Conservation (phyloP, 1,140 invertebrate genomes). For the Aleiodes sp. region DNA sequence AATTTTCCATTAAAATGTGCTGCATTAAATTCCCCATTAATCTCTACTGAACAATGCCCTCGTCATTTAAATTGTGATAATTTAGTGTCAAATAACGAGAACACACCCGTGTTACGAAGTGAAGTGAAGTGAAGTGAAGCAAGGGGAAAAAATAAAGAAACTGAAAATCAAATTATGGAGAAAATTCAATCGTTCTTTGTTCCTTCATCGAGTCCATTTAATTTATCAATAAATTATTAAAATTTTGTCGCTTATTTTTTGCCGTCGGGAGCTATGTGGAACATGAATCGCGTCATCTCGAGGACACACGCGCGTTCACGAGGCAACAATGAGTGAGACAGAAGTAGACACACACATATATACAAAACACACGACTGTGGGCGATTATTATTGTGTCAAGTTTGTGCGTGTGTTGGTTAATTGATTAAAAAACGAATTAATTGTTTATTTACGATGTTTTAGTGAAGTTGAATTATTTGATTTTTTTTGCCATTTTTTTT, state of each 20-base stretch:
- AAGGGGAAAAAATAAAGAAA: too few relatives aligned
- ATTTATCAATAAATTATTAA: neutral
- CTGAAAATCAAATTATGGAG: too few relatives aligned
- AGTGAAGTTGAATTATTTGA: too few relatives aligned
- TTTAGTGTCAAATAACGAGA: too few relatives aligned
- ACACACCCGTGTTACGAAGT: neutral
- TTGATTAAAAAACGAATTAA: too few relatives aligned
- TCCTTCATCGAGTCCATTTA: neutral
- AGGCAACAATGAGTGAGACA: conserved; percentile 19
- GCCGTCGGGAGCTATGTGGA: neutral
- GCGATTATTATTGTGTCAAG: conserved; percentile 30
- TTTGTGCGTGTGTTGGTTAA: conserved; percentile 15
- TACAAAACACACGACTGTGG: conserved; percentile 17
- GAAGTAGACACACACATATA: too few relatives aligned
- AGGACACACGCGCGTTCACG: conserved; percentile 32
- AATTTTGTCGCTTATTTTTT: neutral
- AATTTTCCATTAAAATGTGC: neutral
- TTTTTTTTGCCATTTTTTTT: too few relatives aligned
- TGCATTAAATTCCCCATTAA: too few relatives aligned
- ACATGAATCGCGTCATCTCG: conserved; percentile 22
- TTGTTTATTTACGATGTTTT: too few relatives aligned
- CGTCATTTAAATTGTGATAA: too few relatives aligned
- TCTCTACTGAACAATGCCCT: too few relatives aligned
- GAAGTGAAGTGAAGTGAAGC: too few relatives aligned
- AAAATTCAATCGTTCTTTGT: neutral